Evolutionary conservation across 2,113 vertebrate species (phyloP), one percentile per base, ranked within the genome.

Genomic region (Mustela lutreola): DNA sequence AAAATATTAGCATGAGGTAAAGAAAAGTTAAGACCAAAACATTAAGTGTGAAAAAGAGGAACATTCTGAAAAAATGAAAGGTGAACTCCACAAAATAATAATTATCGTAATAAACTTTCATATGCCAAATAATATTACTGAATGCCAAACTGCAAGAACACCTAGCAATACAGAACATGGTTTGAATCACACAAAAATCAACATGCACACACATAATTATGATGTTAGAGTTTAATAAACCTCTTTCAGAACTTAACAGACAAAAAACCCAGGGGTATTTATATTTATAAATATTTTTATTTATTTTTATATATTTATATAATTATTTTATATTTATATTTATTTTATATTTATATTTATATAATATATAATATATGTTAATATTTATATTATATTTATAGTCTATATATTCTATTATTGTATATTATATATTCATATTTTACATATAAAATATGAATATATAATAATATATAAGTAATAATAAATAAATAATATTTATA

Each of bases 201-300:
- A 87, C 19, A 89, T 22, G 19, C 0, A 4, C 33, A 42, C 15
- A 82, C 45, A 79, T 22, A 82, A 45, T 65, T 89, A 65, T 65
- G 45, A 56, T 5, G 22, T 19, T 73, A 81, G 58, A 67, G 48
- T 15, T 89, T 39, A 75, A 76, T 81, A 53, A 71, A 80, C 21
- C 82, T 85, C 45, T 91, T 81, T 80, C 65, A 58, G 58, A 82
- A 88, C 28, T 88, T 81, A 96, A 81, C 22, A 82, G 12, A 67
- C 67, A 75, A 82, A 73, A 71, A 87, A 2, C 2, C 3, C 16
- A 73, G 81, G 48, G 73, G 53, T 75, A 50, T 63, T 45, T 45
- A 45, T 45, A 45, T 45, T 45, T 45, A 45, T 45, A 45, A 48
- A 10, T 48, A 48, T 48, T 48, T 48, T 2, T 48, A 48, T 48